These are phyloP conservation scores for Tetramorium alpestre DNA, from an alignment of 1,140 invertebrate genomes.

Conservation along the genomic window DNA sequence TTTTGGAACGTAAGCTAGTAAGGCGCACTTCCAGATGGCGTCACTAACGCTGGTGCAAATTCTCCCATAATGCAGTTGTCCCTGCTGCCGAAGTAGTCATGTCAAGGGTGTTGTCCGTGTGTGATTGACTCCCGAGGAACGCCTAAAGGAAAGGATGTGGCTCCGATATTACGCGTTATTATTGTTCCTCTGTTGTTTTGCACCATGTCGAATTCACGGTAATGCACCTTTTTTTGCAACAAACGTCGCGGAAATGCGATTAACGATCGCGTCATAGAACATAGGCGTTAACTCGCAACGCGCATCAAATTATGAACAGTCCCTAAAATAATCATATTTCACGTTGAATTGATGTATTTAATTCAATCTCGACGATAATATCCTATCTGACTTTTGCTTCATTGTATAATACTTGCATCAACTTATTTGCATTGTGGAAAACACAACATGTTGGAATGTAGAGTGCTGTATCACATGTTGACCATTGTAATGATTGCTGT, in stretches of 20 bases:
- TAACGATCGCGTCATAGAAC: neutral
- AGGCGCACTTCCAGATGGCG: too few relatives aligned
- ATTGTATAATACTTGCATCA: neutral
- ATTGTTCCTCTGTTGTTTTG: slow-evolving; percentile 6
- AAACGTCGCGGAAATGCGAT: neutral
- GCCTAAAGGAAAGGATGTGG: slow-evolving; percentile 27
- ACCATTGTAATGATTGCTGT: neutral
- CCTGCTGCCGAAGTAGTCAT: neutral
- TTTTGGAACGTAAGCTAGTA: too few relatives aligned
- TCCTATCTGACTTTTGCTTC: neutral
- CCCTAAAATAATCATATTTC: neutral
- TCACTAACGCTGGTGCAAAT: too few relatives aligned
- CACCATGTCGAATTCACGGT: slow-evolving; percentile 10
- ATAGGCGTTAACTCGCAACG: neutral
- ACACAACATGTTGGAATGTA: neutral
- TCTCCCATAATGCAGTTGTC: too few relatives aligned
- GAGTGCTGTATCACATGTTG: neutral
- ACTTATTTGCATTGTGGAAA: neutral
- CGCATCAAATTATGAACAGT: neutral
- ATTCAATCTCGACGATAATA: neutral
- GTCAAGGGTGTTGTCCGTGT: slow-evolving; percentile 50
- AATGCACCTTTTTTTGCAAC: neutral
- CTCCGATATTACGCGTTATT: neutral
- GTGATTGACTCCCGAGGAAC: neutral
- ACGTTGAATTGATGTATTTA: neutral